Percentiles rank a stretch among this genome's conserved stretches.
phyloP scores from a whole-genome alignment of 2,888 invertebrate genomes.

The Palloptera scutellata region DNA sequence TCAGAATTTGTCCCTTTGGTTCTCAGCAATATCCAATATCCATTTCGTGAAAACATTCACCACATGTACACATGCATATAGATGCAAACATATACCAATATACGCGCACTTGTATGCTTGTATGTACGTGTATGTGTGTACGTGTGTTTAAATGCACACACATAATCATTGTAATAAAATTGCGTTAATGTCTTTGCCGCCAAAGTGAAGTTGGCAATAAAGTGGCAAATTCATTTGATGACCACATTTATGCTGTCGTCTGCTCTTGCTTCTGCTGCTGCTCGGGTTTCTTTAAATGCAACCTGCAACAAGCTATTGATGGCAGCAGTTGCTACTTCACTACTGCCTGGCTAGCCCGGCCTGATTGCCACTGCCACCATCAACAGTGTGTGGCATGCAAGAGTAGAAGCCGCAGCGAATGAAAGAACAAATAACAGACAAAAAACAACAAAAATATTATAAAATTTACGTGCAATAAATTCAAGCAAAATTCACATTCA shows the following conservation, averaged over 20 bases:
- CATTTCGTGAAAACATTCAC: no score
- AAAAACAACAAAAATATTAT: slow-evolving; percentile 19
- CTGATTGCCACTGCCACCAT: slow-evolving; percentile 31
- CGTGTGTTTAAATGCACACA: slow-evolving; percentile 29
- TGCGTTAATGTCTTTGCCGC: slow-evolving; percentile 57
- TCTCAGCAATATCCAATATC: no score
- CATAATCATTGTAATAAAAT: slow-evolving; percentile 47
- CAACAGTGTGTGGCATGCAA: slow-evolving; percentile 25
- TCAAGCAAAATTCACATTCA: slow-evolving; percentile 32
- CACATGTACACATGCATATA: background rate
- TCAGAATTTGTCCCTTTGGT: no score
- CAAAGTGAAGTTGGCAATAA: slow-evolving; percentile 55
- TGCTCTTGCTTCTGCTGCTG: slow-evolving; percentile 7
- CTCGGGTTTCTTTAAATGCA: slow-evolving; percentile 6
- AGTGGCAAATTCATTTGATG: slow-evolving; percentile 56
- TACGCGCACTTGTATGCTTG: background rate
- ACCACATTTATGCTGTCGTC: slow-evolving; percentile 19
- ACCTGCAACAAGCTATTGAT: background rate
- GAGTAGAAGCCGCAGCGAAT: background rate
- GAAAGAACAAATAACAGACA: no score
- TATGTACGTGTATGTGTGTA: background rate
- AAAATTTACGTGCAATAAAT: slow-evolving; percentile 55
- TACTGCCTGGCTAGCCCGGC: no score
- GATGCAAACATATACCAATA: background rate
- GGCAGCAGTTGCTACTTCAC: background rate